Evolutionary conservation across 2,797 vertebrate genomes (phyloP), one percentile per base, ranked within the genome.

Genomic region (Peromyscus nudipes): DNA sequence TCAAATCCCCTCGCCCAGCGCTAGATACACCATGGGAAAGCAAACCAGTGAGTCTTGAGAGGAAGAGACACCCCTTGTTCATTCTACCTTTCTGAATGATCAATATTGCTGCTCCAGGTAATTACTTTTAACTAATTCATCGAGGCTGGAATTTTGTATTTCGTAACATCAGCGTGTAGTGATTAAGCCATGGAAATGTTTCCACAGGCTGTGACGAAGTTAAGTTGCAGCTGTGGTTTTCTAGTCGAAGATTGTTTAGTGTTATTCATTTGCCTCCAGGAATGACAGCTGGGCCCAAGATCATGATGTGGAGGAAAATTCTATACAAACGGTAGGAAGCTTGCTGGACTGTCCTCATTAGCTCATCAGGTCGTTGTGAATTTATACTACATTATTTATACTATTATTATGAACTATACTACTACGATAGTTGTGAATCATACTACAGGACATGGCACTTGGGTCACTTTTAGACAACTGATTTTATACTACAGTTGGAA

Each of bases 201-300:
- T 34, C 92, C 19, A 37, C 40, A 69, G 16, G 60, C 67, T 13
- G n/a, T 6, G 76, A 73, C 40, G 87, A 96, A 91, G 25, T 77
- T 77, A 62, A 97, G 77, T n/a, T 37, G 17, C 34, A 95, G 67
- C 10, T 82, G 27, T 34, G 57, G 46, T n/a, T 96, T 94, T 92
- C 80, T 65, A 80, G 69, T 29, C 79, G 52, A 25, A 14, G 79
- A 73, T 52, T 75, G 21, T 17, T n/a, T 80, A 93, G 31, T 75
- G 34, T 65, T 29, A 49, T 92, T 79, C 89, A 25, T 92, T 95
- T 97, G 86, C 52, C 43, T 92, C 94, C 40, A 89, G 96, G 69
- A 91, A 62, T 64, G 60, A 94, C 5, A 84, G 40, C n/a, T 90
- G 34, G 75, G 71, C 25, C 29, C 40, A 73, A 87, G 49, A 88